Evolutionary conservation across 2,113 vertebrate genomes (phyloP).

Genomic region (zebrafish (Danio rerio)): DNA sequence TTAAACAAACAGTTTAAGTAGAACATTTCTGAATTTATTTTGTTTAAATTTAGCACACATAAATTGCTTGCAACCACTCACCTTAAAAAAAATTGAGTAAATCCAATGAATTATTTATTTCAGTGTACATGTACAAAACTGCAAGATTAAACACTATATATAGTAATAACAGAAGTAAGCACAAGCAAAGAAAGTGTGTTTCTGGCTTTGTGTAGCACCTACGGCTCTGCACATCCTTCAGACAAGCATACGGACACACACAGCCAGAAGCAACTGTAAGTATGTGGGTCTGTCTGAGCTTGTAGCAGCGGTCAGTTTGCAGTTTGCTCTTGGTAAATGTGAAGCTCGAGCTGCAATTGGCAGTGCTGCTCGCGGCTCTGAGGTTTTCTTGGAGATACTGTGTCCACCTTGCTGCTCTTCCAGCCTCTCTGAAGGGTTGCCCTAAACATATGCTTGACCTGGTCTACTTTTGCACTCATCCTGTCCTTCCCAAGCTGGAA

Average conservation of each 20-base stretch:
- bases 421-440: background rate
- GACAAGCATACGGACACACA: background rate
- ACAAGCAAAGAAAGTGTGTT: no score
- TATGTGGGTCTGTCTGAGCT: constrained; percentile 11
- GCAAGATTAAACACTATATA: background rate
- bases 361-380: background rate
- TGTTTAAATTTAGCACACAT: no score
- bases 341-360: background rate
- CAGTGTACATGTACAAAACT: background rate
- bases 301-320: constrained; percentile 6
- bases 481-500: background rate
- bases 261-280: background rate
- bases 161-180: background rate
- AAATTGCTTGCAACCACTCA: no score
- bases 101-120: no score
- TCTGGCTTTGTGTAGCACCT: background rate
- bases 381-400: constrained; percentile 3
- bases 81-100: no score
- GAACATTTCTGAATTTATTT: no score
- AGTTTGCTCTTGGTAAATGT: background rate
- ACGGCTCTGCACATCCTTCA: background rate
- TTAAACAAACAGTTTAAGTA: no score
- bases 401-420: background rate
- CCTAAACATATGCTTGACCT: constrained; percentile 21
- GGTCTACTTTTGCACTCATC: constrained; percentile 1